Evolutionary conservation across 2,797 vertebrate genomes (phyloP).

Genomic region (Amphiprion clarkii): DNA sequence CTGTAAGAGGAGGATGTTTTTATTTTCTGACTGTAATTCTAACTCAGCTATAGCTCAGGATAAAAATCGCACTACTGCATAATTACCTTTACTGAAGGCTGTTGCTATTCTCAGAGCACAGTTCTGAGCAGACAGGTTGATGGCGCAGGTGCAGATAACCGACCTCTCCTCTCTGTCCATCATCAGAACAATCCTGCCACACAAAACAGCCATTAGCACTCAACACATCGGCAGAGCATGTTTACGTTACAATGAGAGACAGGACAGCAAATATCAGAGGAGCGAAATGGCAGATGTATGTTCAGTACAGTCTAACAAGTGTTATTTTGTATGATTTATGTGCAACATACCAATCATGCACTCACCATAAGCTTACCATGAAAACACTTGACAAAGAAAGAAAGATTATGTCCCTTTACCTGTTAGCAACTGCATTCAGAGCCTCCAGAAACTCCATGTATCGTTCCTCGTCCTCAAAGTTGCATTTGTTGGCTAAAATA

Average conservation of each 20-base stretch:
- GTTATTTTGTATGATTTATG: no score
- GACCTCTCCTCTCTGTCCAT: slow-evolving; percentile 91
- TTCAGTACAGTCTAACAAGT: no score
- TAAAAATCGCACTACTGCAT: no score
- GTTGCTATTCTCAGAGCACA: slow-evolving; percentile 91
- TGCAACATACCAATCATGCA: no score
- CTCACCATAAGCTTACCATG: no score
- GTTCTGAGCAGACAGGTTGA: slow-evolving; percentile 84
- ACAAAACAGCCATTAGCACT: slow-evolving; percentile 1
- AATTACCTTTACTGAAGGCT: slow-evolving; percentile 93
- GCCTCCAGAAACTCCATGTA: slow-evolving; percentile 90
- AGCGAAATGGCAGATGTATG: background rate
- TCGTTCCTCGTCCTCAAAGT: slow-evolving; percentile 92
- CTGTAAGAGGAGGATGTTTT: slow-evolving; percentile 73
- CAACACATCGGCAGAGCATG: background rate
- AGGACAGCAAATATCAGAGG: background rate
- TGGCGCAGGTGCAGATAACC: slow-evolving; percentile 80
- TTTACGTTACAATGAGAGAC: no score
- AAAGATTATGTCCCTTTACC: slow-evolving; percentile 76
- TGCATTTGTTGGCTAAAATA: slow-evolving; percentile 91
- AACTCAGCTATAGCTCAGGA: background rate
- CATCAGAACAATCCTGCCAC: slow-evolving; percentile 89
- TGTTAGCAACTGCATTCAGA: slow-evolving; percentile 92
- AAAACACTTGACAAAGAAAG: background rate
- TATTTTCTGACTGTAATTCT: background rate